phyloP scores from a whole-genome alignment of 1,140 invertebrate genomes.

The Leptinotarsa undecemlineata region DNA sequence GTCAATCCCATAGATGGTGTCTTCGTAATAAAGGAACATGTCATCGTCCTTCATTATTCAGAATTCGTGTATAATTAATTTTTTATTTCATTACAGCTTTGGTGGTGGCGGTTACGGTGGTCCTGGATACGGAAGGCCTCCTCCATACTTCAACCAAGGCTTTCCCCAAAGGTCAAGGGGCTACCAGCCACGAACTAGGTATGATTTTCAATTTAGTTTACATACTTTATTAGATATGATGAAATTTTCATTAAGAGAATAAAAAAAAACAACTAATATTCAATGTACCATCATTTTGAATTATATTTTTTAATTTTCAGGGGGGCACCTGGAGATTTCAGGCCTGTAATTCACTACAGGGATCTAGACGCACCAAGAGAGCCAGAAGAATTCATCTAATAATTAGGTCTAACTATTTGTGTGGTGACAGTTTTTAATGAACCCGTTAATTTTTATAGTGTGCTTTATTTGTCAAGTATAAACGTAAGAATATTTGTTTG shows the following conservation, averaged over 20 bases:
- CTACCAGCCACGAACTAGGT: constrained; percentile 49
- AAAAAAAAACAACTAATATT: background rate
- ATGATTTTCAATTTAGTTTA: constrained; percentile 7
- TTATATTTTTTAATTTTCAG: background rate
- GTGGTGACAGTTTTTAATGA: constrained; percentile 11
- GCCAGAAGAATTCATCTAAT: constrained; percentile 78
- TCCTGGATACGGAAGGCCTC: constrained; percentile 47
- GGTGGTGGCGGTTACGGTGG: constrained; percentile 55
- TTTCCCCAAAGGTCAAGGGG: constrained; percentile 50
- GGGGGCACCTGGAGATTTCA: constrained; percentile 71
- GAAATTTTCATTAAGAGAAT: background rate
- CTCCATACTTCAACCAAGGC: constrained; percentile 57
- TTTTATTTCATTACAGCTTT: constrained; percentile 36
- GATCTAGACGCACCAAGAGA: constrained; percentile 89
- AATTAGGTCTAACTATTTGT: background rate
- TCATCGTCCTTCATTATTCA: too few relatives aligned
- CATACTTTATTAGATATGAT: background rate
- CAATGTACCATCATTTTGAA: background rate
- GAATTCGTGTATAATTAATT: too few relatives aligned
- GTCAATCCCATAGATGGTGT: too few relatives aligned
- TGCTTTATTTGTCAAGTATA: constrained; percentile 7
- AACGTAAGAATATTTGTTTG: background rate
- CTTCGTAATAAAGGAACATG: too few relatives aligned
- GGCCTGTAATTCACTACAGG: constrained; percentile 86
- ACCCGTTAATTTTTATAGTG: background rate